Evolutionary conservation across 2,888 invertebrate species (phyloP).

Genomic region (Seira sanloemensis): DNA sequence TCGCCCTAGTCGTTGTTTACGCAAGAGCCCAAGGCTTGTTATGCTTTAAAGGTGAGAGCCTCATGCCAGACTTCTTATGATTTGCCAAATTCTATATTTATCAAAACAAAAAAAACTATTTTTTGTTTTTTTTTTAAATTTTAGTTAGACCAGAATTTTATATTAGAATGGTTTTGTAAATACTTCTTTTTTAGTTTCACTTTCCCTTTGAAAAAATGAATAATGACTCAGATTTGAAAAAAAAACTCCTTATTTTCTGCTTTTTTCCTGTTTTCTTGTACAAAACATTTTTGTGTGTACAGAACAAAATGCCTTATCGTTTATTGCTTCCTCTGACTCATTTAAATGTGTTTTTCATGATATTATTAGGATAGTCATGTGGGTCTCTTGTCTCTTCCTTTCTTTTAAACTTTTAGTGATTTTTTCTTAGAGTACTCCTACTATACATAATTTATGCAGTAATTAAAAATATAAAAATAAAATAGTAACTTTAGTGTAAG

Average conservation of each 20-base stretch:
- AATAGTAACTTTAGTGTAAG: not conserved
- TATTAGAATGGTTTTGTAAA: not conserved
- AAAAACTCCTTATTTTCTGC: not conserved
- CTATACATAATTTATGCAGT: too few relatives aligned
- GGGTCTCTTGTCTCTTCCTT: not conserved
- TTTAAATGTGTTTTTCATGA: not conserved
- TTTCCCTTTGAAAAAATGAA: slow-evolving; percentile 14
- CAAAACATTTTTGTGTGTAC: not conserved
- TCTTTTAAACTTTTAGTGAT: too few relatives aligned
- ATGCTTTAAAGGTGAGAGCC: slow-evolving; percentile 73
- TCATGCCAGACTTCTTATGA: slow-evolving; percentile 73
- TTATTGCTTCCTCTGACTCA: slow-evolving; percentile 6
- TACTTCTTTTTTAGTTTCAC: slow-evolving; percentile 3
- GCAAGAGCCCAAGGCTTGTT: slow-evolving; percentile 73
- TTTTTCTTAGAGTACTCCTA: too few relatives aligned
- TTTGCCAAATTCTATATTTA: slow-evolving; percentile 63
- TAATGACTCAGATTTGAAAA: not conserved
- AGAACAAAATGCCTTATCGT: slow-evolving; percentile 3
- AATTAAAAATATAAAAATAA: not conserved
- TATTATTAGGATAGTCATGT: not conserved
- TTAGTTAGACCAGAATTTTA: not conserved
- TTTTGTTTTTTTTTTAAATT: not conserved
- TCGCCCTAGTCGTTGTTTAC: slow-evolving; percentile 73
- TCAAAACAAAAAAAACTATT: slow-evolving; percentile 5
- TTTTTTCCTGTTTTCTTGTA: not conserved